Evolutionary conservation across 2,888 invertebrate genomes (phyloP), one percentile per base, ranked within the genome.

Genomic region (Eupsilia transversa): DNA sequence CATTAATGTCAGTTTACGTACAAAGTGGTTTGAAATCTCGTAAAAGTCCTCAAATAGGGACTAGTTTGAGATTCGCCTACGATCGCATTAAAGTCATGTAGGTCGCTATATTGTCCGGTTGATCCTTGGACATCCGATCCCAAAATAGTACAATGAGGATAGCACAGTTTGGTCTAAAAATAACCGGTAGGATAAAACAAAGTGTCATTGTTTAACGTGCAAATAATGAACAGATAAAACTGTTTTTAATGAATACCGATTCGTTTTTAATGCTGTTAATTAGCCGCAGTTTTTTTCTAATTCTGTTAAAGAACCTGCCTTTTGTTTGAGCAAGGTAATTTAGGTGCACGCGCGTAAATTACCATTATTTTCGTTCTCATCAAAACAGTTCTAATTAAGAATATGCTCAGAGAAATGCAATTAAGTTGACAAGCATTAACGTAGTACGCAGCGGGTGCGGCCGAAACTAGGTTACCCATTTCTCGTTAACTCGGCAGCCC

Each of bases 381-480:
- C 10, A 79, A 83, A 82, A 83, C 75, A 75, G 66, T 80, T 77
- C 79, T 82, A 79, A 87, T 85, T 86, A 89, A 78, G 74, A 82
- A 83, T 84, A 79, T 74, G 82, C 85, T 86, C 84, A 80, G 87
- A 88, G 92, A 90, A 93, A 93, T 92, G 93, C 93, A 94, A 94
- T 94, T 94, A 94, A 93, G 89, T 91, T 87, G 90, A 89, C 91
- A 91, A 90, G 89, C 89, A 91, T 88, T 86, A 88, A 83, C 83
- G 86, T 84, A 87, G 82, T 92, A 92, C 89, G 90, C 90, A 89
- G 89, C 92, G 93, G 95, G 95, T 90, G 95, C 92, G 95, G 92
- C 91, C 88, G 87, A 91, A 95, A 95, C 93, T 95, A 91, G 96
- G 96, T 96, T 91, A 96, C 96, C 95, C 92, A 96, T 95, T 94